Base-by-base conservation (phyloP, 2,797 vertebrate genomes). In the Liparis tanakae region DNA sequence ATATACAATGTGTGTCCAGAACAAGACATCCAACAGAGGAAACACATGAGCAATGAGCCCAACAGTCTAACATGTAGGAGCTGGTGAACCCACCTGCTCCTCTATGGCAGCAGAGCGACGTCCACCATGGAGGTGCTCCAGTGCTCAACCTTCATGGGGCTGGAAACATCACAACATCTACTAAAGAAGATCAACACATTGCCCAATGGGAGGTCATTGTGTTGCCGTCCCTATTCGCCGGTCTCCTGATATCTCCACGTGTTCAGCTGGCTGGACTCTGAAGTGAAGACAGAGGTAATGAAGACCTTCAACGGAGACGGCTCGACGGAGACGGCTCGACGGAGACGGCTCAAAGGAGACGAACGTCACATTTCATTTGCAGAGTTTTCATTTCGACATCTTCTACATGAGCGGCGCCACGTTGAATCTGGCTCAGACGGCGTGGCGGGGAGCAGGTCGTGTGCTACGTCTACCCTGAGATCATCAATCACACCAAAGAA, bases 11-110 rank as follows among this genome's bases (percentile, higher is more conserved):
- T 80, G 25, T 73, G 55, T 66, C 10, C 58, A 81, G 55, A 88
- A 84, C 36, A 83, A 84, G 85, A 88, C 58, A 78, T 69, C 68
- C 18, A 85, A 86, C 65, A 81, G 25, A 82, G 55, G 22, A 85
- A 82, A 75, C 44, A 7, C 70, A 89, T 70, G 58, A 84, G 86
- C 82, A 82, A 81, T 59, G 44, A 82, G 64, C 76, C 78, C 74
- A 87, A 76, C 69, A 82, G 68, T 84, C 73, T 85, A 82, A 77
- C 10, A 66, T 85, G 78, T 65, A 55, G 14, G 7, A 12, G 20
- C 66, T 74, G 67, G 67, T 65, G 10, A 48, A 70, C 76, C 7
- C 20, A 12, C 73, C 58, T 74, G 70, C 50, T 59, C 39, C 13
- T 70, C 55, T 70, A 3, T 59, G n/a, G n/a, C n/a, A n/a, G n/a